Evolutionary conservation across 2,797 vertebrate species (phyloP), one percentile per base, ranked within the genome.

Genomic region (Clarias laeviceps): DNA sequence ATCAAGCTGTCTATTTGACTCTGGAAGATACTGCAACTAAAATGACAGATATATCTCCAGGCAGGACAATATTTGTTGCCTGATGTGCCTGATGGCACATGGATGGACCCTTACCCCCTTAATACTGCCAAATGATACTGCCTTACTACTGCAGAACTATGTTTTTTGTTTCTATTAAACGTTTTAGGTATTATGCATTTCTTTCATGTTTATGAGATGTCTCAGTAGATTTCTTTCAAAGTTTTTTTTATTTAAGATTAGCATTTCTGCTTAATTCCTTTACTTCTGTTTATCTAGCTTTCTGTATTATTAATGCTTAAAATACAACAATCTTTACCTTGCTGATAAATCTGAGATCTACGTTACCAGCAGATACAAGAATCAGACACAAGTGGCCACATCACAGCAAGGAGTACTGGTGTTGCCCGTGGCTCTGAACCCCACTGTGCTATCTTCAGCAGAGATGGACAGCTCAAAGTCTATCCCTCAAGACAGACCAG

Each of bases 361-460:
- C 66, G 80, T 2, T 56, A 74, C 74, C 83, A 83, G 78, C 45
- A 57, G 81, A 40, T 40, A 40, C 37, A 3, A 59, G 11, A 34
- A 59, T n/a, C 34, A 77, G 29, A 59, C 29, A 34, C 56, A 77
- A 77, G 54, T 77, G 20, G 74, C 29, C 29, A 59, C 87, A 81
- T 78, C 56, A 29, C 72, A 83, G 74, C 40, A 78, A 72, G 66
- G 81, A 57, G 84, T 65, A 83, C 82, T 8, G 4, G 78, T 80
- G 84, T 61, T 24, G 77, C 86, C 73, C 56, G 45, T 85, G 68
- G 85, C 65, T 83, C 54, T 80, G 82, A 56, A 2, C 80, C 73
- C 83, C 57, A 76, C 86, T 84, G 88, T 89, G 86, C 86, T 77
- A 82, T 88, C 76, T 84, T 83, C 32, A 83, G 73, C 61, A 54